Conservation (phyloP, 1,140 invertebrate species). For the Bactericera cockerelli region DNA sequence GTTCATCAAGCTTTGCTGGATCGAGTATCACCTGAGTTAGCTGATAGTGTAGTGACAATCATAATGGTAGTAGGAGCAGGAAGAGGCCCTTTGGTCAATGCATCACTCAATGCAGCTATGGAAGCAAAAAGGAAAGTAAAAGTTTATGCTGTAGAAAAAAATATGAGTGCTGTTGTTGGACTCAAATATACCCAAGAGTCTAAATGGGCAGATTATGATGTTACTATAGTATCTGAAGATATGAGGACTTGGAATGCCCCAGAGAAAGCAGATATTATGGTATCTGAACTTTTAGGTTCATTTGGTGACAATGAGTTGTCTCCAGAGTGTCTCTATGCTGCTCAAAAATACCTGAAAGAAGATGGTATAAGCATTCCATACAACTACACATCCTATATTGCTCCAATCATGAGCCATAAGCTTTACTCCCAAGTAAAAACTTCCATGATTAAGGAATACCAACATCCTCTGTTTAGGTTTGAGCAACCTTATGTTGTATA, state of each 20-base stretch:
- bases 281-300: conserved; percentile 91
- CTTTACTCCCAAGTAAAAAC: conserved; percentile 51
- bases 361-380: conserved; percentile 85
- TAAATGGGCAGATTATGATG: conserved; percentile 55
- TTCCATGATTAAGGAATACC: conserved; percentile 29
- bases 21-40: conserved; percentile 25
- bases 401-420: conserved; percentile 67
- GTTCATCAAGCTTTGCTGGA: conserved; percentile 56
- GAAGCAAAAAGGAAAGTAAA: conserved; percentile 45
- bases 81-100: conserved; percentile 79
- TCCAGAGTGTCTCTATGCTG: conserved; percentile 95
- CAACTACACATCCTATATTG: conserved; percentile 80
- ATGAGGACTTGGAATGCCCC: conserved; percentile 71
- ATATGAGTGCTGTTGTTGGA: conserved; percentile 86
- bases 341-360: conserved; percentile 71
- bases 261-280: conserved; percentile 83
- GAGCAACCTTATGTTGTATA: conserved; percentile 88
- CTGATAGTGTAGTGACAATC: conserved; percentile 30
- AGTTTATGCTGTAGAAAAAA: conserved; percentile 96
- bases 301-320: conserved; percentile 99
- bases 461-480: conserved; percentile 42
- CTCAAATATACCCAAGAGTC: conserved; percentile 62
- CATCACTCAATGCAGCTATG: conserved; percentile 62
- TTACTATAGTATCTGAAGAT: conserved; percentile 66
- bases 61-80: conserved; percentile 92